Base-by-base conservation (phyloP, 2,797 vertebrate species). In the Sibirionetta formosa region DNA sequence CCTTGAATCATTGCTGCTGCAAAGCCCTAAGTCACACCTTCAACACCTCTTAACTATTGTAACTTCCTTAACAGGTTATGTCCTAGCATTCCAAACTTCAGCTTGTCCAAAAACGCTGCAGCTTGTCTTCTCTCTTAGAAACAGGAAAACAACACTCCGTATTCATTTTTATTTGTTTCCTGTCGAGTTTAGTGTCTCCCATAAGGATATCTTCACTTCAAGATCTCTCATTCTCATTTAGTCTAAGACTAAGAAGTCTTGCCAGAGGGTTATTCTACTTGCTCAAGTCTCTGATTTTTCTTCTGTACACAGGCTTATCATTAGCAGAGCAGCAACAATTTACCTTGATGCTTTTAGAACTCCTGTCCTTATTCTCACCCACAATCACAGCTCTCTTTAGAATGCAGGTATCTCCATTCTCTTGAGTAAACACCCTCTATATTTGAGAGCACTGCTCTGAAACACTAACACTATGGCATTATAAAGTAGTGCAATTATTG, bases 101-200 rank as follows among this genome's bases (percentile, higher is more conserved):
- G 92, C 80, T 96, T 92, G 93, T 95, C 95, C 92, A 93, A 96
- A 96, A 97, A 93, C 17, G 88, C 73, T 95, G 96, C 69, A 96
- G 75, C 33, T 95, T 94, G 94, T 97, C 96, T 97, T 97, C 97
- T 94, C 91, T 96, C 94, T 95, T 97, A 85, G 79, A 96, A 97
- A 94, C 63, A 93, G 90, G 94, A 97, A 97, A 95, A 96, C 42
- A 96, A 89, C 54, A 97, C 91, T 94, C 70, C 58, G 82, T 75
- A 95, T 94, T 89, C 81, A 92, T 89, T 89, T 93, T 81, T 87
- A 96, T 48, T 91, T 76, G 63, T 68, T 88, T 93, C 73, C 73
- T 72, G n/a, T 69, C 2, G 1, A 82, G 24, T 80, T 85, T 57
- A 96, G 66, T 82, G 51, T 56, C 69, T 81, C 35, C 58, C 77